phyloP scores from a whole-genome alignment of 2,797 vertebrate species.

The Melanotaenia trifasciata region DNA sequence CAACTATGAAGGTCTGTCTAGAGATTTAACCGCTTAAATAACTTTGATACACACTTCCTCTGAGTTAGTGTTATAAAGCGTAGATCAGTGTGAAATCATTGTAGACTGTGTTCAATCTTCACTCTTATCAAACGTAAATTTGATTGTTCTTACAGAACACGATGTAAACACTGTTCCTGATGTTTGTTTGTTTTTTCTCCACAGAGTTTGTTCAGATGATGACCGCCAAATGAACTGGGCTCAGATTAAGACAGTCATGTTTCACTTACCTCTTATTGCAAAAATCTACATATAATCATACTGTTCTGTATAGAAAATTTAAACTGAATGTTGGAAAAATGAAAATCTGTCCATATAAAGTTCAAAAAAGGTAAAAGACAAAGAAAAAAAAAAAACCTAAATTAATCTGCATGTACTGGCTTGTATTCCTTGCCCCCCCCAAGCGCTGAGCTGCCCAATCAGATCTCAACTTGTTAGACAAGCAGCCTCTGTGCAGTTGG shows the following conservation, averaged over 20 bases:
- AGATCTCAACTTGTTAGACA: constrained; percentile 79
- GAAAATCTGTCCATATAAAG: constrained; percentile 90
- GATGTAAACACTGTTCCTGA: constrained; percentile 7
- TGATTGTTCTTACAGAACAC: background rate
- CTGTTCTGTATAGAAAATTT: constrained; percentile 97
- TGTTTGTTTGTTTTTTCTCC: background rate
- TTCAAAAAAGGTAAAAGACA: constrained; percentile 71
- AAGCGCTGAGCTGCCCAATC: constrained; percentile 67
- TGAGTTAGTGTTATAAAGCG: too few species aligned
- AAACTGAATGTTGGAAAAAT: constrained; percentile 94
- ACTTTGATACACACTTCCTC: too few species aligned
- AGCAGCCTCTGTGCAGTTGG: constrained; percentile 69
- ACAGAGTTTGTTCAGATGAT: constrained; percentile 97
- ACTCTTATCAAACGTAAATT: too few species aligned
- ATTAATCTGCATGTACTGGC: constrained; percentile 95
- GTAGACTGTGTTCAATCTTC: too few species aligned
- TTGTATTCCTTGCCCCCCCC: constrained; percentile 83
- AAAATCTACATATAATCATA: constrained; percentile 99
- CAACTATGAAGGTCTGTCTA: constrained; percentile 94
- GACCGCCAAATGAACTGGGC: constrained; percentile 95
- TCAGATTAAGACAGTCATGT: constrained; percentile 90
- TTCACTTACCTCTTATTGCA: constrained; percentile 99
- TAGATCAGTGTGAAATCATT: too few species aligned
- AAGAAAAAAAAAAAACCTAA: constrained; percentile 64
- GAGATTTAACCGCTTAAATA: background rate